phyloP scores from a whole-genome alignment of 1,140 invertebrate species.

The Nasonia longicornis region DNA sequence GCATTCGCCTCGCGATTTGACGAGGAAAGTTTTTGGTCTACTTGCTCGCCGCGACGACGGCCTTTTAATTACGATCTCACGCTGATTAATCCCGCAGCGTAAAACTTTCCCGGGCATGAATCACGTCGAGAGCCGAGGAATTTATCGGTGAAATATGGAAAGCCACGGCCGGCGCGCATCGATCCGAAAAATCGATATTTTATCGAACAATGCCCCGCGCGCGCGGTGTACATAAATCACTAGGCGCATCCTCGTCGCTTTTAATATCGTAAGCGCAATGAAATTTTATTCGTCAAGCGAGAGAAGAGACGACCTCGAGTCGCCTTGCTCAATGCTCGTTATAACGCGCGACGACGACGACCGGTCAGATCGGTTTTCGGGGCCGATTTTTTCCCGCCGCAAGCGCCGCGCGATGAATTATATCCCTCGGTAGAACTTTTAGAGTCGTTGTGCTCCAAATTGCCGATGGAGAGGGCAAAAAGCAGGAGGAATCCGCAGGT shows the following conservation, averaged over 20 bases:
- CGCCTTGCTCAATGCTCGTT: background rate
- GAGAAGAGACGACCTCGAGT: background rate
- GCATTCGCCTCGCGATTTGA: too few relatives aligned
- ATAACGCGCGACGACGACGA: background rate
- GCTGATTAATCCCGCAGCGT: background rate
- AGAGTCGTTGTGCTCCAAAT: background rate
- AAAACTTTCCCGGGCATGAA: background rate
- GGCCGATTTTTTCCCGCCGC: conserved; percentile 1
- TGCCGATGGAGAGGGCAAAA: too few relatives aligned
- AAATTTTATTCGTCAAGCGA: background rate
- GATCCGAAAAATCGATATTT: conserved; percentile 1
- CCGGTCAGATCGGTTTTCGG: conserved; percentile 34
- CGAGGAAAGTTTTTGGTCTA: background rate
- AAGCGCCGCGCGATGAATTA: conserved; percentile 23
- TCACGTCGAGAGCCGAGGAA: background rate
- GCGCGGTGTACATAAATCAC: background rate
- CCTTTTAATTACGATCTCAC: background rate
- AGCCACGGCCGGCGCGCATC: background rate
- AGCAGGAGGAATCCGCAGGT: too few relatives aligned
- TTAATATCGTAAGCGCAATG: background rate
- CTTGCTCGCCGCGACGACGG: background rate
- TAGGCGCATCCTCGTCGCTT: background rate
- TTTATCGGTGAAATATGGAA: background rate
- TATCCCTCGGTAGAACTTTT: background rate
- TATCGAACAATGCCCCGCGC: background rate